These are phyloP conservation scores for Cebus imitator DNA, from an alignment of 2,113 vertebrate species.

Conservation along the genomic window DNA sequence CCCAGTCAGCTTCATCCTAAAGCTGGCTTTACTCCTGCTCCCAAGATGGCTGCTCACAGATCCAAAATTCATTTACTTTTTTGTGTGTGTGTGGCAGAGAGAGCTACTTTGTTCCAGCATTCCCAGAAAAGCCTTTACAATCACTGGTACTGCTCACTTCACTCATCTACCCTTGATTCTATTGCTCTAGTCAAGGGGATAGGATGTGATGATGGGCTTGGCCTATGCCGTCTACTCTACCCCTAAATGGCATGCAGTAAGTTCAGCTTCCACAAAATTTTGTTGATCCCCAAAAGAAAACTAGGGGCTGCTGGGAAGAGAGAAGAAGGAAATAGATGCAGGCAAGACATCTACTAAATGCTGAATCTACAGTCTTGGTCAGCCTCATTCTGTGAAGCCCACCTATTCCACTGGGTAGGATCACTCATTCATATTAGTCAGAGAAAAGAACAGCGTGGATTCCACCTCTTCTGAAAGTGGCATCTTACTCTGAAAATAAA, in stretches of 20 bases:
- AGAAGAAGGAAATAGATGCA: not conserved
- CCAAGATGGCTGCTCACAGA: not conserved
- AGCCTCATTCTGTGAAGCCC: not conserved
- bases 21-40: not conserved
- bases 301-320: not conserved
- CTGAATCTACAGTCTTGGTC: not conserved
- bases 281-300: not conserved
- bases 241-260: not conserved
- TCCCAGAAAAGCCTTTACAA: not conserved
- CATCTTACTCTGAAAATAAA: not conserved
- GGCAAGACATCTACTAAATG: not conserved
- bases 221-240: not conserved
- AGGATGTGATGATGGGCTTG: not conserved
- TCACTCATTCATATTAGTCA: not conserved
- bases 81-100: not conserved
- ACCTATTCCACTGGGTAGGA: not conserved
- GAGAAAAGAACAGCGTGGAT: not conserved
- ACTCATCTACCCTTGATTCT: not conserved
- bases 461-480: slow-evolving; percentile 6
- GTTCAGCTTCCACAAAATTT: not conserved
- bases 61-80: not conserved
- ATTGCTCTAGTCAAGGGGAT: not conserved
- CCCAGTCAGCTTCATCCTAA: not conserved
- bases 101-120: slow-evolving; percentile 4
- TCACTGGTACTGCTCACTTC: not conserved